Base-by-base conservation (phyloP, 1,140 invertebrate genomes). In the Ladona fulva region DNA sequence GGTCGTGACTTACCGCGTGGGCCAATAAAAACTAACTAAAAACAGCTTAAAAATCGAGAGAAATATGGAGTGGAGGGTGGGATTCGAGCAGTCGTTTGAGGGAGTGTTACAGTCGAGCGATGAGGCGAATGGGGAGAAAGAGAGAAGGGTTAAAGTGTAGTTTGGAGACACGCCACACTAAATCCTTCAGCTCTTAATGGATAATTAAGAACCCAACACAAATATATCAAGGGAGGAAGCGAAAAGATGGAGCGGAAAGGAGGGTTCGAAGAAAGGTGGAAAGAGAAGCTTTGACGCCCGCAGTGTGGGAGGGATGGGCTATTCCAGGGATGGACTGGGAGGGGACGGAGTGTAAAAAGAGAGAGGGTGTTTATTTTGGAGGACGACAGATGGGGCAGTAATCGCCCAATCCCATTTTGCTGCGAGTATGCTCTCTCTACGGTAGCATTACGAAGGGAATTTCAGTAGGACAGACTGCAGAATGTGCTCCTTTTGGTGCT, bases 121-220 rank as follows among this genome's bases (percentile, higher is more conserved):
- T 8, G 3, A 66, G 5, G 52, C 44, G 44, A 52, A 19, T n/a
- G 44, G 10, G 44, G 44, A 52, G 19, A 52, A 52, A 52, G 52
- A 12, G 52, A 66, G 12, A 16, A 66, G 52, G 52, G 52, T 16
- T 19, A 66, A 66, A 66, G 52, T 66, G 52, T 66, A 66, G 52
- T 66, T 66, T 66, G 52, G 52, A 66, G 52, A 66, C 52, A 66
- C 52, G 52, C 52, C 52, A 66, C 52, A 66, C 52, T 66, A 66
- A 66, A 66, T 66, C 52, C n/a, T 66, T 66, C 16, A 66, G 52
- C 14, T 66, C 52, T 66, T 66, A 66, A 66, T 66, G 52, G 52
- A 66, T 66, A 66, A 66, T 66, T 66, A 66, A 66, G 52, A 66
- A 66, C 52, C 52, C 52, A 66, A 66, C 52, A 66, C 52, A 66